Conservation (phyloP, 30 jellyfish, hydroid and myxozoan species). For the Turritopsis rubra region DNA sequence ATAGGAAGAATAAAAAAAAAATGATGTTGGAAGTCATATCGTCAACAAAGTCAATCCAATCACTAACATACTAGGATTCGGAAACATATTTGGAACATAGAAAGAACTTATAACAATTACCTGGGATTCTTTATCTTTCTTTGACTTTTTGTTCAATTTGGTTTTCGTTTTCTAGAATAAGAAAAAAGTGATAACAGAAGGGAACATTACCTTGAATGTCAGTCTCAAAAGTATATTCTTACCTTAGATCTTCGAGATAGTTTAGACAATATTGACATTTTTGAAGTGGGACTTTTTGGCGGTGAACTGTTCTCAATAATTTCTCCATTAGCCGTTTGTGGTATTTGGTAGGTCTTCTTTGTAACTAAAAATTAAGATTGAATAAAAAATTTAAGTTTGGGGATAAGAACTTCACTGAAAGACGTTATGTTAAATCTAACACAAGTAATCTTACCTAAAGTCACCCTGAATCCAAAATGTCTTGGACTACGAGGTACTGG, state of each 20-base stretch:
- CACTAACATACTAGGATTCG: too few species aligned
- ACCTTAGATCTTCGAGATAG: conserved; percentile 81
- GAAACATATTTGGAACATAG: too few species aligned
- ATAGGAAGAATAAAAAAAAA: not conserved
- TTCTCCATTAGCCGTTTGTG: not conserved
- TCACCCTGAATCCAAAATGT: conserved; percentile 1
- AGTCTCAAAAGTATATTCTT: not conserved
- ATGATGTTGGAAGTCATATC: not conserved
- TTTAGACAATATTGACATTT: conserved; percentile 58
- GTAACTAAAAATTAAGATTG: not conserved
- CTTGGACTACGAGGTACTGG: conserved; percentile 14
- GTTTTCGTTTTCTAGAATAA: not conserved
- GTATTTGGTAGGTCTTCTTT: not conserved
- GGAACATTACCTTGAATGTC: not conserved
- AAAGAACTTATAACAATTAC: not conserved
- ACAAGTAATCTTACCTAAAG: not conserved
- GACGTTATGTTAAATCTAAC: not conserved
- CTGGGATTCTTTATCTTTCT: conserved; percentile 11
- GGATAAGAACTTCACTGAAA: not conserved
- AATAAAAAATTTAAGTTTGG: not conserved
- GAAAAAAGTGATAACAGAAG: not conserved
- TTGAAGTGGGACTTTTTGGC: conserved; percentile 32
- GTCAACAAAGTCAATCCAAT: too few species aligned
- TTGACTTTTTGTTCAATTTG: not conserved
- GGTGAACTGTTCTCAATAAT: not conserved